Conservation (phyloP, 2,888 invertebrate species). For the Drosophila limbata region DNA sequence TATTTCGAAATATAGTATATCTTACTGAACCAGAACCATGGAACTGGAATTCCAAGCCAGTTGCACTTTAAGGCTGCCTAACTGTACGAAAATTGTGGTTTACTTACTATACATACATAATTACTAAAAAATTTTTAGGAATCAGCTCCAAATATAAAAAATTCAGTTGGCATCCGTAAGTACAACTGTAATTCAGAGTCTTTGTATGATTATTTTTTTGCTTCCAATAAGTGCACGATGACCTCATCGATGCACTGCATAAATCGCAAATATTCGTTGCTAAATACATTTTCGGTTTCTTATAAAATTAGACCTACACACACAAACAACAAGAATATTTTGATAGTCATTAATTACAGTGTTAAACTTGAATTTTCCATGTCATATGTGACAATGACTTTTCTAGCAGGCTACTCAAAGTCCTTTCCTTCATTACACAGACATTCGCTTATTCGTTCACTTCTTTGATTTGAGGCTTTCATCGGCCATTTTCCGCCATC, state of each 20-base stretch:
- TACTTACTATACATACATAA: too few species aligned
- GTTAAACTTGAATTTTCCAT: slow-evolving; percentile 10
- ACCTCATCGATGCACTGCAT: not conserved
- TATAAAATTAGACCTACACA: not conserved
- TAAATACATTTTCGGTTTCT: not conserved
- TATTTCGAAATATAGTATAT: too few species aligned
- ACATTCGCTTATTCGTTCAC: slow-evolving; percentile 3
- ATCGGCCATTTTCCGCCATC: slow-evolving; percentile 60
- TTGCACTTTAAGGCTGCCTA: too few species aligned
- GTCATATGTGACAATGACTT: slow-evolving; percentile 62
- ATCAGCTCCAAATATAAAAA: too few species aligned
- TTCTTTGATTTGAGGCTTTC: slow-evolving; percentile 57
- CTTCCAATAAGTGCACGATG: too few species aligned
- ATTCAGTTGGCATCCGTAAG: too few species aligned
- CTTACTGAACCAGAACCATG: too few species aligned
- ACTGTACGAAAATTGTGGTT: too few species aligned
- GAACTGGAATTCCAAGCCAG: too few species aligned
- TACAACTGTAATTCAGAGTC: too few species aligned
- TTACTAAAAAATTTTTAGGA: too few species aligned
- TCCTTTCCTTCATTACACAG: slow-evolving; percentile 23
- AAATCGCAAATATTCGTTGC: not conserved
- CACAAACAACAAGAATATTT: slow-evolving; percentile 21
- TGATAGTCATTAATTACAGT: slow-evolving; percentile 53
- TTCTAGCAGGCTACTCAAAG: slow-evolving; percentile 17
- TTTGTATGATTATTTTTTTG: too few species aligned